phyloP scores from a whole-genome alignment of 1,140 invertebrate species.

The Anastatus disparis region DNA sequence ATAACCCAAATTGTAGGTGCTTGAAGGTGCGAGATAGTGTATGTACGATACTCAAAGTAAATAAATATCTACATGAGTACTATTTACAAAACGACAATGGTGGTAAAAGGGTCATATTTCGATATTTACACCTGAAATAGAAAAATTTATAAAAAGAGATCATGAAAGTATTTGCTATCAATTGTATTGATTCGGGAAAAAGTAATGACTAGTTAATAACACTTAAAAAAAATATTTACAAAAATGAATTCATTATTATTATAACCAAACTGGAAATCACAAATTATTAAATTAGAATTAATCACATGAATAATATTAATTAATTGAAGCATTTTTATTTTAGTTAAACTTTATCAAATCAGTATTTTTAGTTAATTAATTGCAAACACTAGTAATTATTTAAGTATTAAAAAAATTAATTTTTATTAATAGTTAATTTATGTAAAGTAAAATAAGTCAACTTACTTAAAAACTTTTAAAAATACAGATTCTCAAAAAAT shows the following conservation, averaged over 20 bases:
- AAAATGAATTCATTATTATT: constrained; percentile 16
- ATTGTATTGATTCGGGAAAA: too few relatives aligned
- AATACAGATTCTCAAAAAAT: constrained; percentile 11
- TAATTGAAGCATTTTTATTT: too few relatives aligned
- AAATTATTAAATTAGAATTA: too few relatives aligned
- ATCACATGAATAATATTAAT: too few relatives aligned
- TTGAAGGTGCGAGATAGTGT: constrained; percentile 1
- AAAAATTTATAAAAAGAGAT: constrained; percentile 2
- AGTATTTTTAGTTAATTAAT: too few relatives aligned
- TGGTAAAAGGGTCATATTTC: constrained; percentile 54
- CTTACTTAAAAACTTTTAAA: constrained; percentile 44
- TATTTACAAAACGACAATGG: constrained; percentile 43
- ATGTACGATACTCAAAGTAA: background rate
- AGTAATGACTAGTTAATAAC: too few relatives aligned
- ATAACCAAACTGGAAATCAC: too few relatives aligned
- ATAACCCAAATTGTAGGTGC: constrained; percentile 12
- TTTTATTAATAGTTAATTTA: background rate
- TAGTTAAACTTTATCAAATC: too few relatives aligned
- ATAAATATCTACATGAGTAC: constrained; percentile 41
- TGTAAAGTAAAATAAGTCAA: background rate
- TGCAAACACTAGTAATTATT: too few relatives aligned
- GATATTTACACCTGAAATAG: constrained; percentile 48
- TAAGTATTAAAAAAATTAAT: too few relatives aligned
- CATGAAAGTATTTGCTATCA: background rate
- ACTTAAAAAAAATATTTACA: background rate